Evolutionary conservation across 2,888 invertebrate genomes (phyloP), one percentile per base, ranked within the genome.

Genomic region (Chymomyza caudatula): DNA sequence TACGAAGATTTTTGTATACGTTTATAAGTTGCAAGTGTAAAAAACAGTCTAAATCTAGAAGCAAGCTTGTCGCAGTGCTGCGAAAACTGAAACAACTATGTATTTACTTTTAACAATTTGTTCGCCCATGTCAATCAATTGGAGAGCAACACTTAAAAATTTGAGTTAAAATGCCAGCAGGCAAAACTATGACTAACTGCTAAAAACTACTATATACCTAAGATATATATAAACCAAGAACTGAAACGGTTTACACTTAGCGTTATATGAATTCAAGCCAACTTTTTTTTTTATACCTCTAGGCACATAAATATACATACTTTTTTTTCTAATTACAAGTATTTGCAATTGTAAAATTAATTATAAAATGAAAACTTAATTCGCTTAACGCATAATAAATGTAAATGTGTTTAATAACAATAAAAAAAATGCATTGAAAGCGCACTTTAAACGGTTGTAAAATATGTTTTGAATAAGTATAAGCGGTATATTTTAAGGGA

Each of bases 171-270:
- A n/a, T n/a, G n/a, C n/a, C n/a, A n/a, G n/a, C n/a, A n/a, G n/a
- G n/a, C n/a, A n/a, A 25, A 3, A 25, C 25, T 25, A 25, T 25
- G 5, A 25, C 25, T 25, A 37, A 37, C 11, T 4, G 3, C 29
- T 11, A 25, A 13, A 3, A 29, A 2, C 11, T 6, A 11, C 29
- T 29, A 11, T 37, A 37, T 37, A 11, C 11, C 29, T 37, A 37
- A 37, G 29, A 37, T 11, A 37, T 25, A 37, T 11, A 15, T 44
- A 44, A 47, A 59, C 47, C 59, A 59, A 60, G 60, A 60, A 60
- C 60, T 60, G 60, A 60, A 52, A 60, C 60, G 49, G 60, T 51
- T 60, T 60, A 60, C n/a, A 20, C 37, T 42, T 60, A 51, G 42
- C 59, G 43, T 23, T n/a, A 17, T 17, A 17, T n/a, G 25, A 29